Base-by-base conservation (phyloP, 2,113 vertebrate species). In the Pampusana beccarii region DNA sequence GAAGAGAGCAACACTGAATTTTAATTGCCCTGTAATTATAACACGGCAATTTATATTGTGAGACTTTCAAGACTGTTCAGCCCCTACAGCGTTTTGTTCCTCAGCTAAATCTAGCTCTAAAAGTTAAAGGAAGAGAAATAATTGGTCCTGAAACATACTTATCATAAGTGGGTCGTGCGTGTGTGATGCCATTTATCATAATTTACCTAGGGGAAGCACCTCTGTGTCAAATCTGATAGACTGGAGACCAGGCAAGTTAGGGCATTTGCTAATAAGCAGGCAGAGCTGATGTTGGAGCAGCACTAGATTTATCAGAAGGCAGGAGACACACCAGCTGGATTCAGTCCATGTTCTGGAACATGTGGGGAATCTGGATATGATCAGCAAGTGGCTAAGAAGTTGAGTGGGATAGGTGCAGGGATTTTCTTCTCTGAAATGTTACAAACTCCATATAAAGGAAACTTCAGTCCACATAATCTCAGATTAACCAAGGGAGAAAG, bases 1-100 rank as follows among this genome's bases (percentile, higher is more conserved):
- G 92, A 93, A 95, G 95, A 96, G 75, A 90, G 67, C 29, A 86
- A 88, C 67, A 77, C 88, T 77, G 92, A 93, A 93, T 97, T 96
- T 95, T 96, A 96, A 96, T 94, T 91, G 86, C 82, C n/a, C 36
- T 83, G 88, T 92, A 96, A 97, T 96, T 97, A 92, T 88, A 93
- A 90, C 81, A 78, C 2, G 1, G 64, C 75, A 86, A 56, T 95
- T 94, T 93, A 54, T 94, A 78, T 74, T 86, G 75, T 74, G 83
- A 92, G 86, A 83, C 58, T 92, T 94, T 92, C 67, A 92, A 86
- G 82, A 73, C 16, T 46, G 42, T 80, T 96, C 88, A 92, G 28
- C 42, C 86, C 86, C 88, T 95, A 46, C 82, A 94, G 86, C 48
- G 0, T 92, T 96, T 92, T 83, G 46, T 86, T 93, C 75, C 56